Base-by-base conservation (phyloP, 2,888 invertebrate genomes). In the Bursaphelenchus okinawaensis region DNA sequence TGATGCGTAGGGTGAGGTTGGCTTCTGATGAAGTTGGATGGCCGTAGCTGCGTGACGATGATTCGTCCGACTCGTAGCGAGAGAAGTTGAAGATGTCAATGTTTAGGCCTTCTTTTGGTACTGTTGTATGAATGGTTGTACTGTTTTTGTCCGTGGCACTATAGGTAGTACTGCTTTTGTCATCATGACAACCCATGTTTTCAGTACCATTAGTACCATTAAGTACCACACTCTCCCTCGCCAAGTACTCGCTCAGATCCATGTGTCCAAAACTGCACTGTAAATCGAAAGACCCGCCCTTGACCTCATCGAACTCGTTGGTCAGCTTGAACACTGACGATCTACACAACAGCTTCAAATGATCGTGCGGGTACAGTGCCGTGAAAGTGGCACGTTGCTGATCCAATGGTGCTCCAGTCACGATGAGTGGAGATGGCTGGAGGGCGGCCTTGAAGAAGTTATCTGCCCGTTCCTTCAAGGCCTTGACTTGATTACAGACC, bases 381-480 rank as follows among this genome's bases (percentile, higher is more conserved):
- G 40, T 40, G 40, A 40, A 40, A 16, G 40, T 40, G 12, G 40
- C 12, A n/a, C 40, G 40, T 40, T 40, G 40, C 6, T 40, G 40
- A n/a, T 40, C 40, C 40, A 40, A 40, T 40, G 40, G 40, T 16
- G 40, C 40, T 1, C 40, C 40, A 16, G 40, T 40, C 12, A 40
- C 40, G n/a, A 40, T 6, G 16, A 40, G n/a, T 6, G 40, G 40
- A n/a, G 3, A 16, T 4, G 40, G 40, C 40, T 40, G 40, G 12
- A 40, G 6, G 3, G 40, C 40, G 40, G 40, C 50, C 19, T 31
- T 12, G 26, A 71, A 71, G 50, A 71, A 71, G 23, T 26, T 24
- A 0, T 58, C 52, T 0, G 71, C 61, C n/a, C 55, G 62, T 26
- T 69, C 59, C 20, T 50, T 29, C 69, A 71, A 50, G 16, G 50